Evolutionary conservation across 2,888 invertebrate species (phyloP).

Genomic region (Bombylius discolor): DNA sequence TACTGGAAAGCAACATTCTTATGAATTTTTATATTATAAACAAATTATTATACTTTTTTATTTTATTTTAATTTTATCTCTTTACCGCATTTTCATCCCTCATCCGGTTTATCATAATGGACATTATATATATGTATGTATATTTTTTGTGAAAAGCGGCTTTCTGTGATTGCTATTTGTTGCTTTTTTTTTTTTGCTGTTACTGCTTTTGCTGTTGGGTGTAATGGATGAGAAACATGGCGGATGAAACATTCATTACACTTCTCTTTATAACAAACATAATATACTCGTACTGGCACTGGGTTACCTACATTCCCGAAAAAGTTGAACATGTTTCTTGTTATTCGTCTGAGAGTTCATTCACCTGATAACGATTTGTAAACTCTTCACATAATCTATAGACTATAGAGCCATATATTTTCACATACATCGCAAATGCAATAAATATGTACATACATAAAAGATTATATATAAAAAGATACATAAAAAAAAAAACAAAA

Average conservation of each 20-base stretch:
- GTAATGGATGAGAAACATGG: too few relatives aligned
- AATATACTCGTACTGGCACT: conserved; percentile 14
- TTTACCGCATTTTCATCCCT: background rate
- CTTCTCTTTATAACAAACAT: background rate
- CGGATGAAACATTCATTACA: conserved; percentile 1
- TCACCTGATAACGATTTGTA: background rate
- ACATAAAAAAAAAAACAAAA: too few relatives aligned
- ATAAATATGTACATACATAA: background rate
- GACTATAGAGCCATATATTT: background rate
- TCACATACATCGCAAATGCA: background rate
- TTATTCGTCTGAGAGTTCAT: conserved; percentile 7
- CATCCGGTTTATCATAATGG: too few relatives aligned
- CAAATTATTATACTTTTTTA: too few relatives aligned
- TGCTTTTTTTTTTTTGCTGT: too few relatives aligned
- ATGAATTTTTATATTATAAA: background rate
- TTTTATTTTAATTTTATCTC: too few relatives aligned
- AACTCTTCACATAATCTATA: background rate
- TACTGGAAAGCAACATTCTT: conserved; percentile 1
- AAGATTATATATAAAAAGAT: too few relatives aligned
- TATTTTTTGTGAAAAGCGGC: too few relatives aligned
- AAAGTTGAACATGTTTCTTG: conserved; percentile 13
- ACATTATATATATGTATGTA: too few relatives aligned
- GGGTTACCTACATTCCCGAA: conserved; percentile 21
- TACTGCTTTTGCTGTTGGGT: too few relatives aligned
- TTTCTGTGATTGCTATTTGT: too few relatives aligned